Evolutionary conservation across 2,888 invertebrate species (phyloP), one percentile per base, ranked within the genome.

Genomic region (Plutella xylostella): DNA sequence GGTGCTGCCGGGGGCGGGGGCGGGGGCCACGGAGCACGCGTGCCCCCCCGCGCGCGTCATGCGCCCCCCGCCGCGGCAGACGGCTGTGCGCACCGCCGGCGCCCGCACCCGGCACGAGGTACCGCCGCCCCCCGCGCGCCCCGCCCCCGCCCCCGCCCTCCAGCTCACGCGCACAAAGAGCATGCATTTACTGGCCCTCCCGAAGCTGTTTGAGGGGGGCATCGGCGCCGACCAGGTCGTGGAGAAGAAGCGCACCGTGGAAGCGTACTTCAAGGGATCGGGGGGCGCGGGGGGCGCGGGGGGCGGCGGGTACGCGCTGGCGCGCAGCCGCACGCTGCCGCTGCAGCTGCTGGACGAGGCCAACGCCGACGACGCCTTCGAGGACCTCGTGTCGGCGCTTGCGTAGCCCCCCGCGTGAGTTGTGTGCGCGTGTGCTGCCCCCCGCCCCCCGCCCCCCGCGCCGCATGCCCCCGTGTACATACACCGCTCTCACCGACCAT

Each of bases 331-430:
- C 61, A 93, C 93, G 30, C 87, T 92, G 87, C 92, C 92, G 70
- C 67, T 88, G 67, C 75, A 87, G 64, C 77, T 87, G 65, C 84
- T 90, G 63, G 92, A 92, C 73, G 92, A 92, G 72, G 89, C 85
- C 75, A 92, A 94, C 78, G 92, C 94, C 49, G 95, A 95, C 69
- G 90, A 90, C 82, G 93, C 93, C 56, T 95, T 95, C 84, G 94
- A 95, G 71, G 90, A 91, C 75, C 87, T 95, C 60, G 92, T 94
- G 85, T 85, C 86, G 79, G 85, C 72, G 74, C 79, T 83, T 66
- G 74, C 79, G 63, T 80, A 77, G 56, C 60, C 58, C 59, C 50
- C 55, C 38, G 78, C 78, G 80, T 79, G 79, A 79, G 78, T 78
- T 73, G 77, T 70, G 78, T 80, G 80, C 79, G 83, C 78, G 83